Conservation (phyloP, 2,113 vertebrate genomes). For the Pachyramphus minor region DNA sequence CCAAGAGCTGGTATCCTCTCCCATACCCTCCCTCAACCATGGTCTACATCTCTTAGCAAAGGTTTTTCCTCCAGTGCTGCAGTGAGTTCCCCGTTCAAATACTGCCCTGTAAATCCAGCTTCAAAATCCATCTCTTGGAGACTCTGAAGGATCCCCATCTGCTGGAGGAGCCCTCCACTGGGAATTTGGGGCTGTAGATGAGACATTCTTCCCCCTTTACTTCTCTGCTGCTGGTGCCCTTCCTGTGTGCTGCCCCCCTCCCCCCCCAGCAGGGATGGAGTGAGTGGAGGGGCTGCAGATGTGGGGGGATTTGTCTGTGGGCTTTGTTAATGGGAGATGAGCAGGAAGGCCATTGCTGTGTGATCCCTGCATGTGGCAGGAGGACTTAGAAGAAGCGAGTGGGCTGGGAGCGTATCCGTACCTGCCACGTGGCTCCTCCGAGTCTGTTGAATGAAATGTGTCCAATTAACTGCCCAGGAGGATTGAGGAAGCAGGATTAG, state of each 20-base stretch:
- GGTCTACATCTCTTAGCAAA: background rate
- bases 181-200: background rate
- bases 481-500: background rate
- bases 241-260: background rate
- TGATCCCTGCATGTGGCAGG: background rate
- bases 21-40: background rate
- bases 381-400: background rate
- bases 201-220: background rate
- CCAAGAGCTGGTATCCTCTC: background rate
- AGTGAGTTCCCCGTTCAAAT: background rate
- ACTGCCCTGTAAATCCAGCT: background rate
- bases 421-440: background rate
- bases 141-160: fast-evolving
- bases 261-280: background rate
- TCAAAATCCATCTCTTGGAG: background rate
- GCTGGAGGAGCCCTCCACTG: background rate
- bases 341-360: background rate
- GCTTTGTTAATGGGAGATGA: background rate
- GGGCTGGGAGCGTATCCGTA: background rate
- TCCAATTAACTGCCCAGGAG: background rate
- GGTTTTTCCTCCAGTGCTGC: background rate
- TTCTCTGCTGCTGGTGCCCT: background rate
- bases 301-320: background rate
- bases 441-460: background rate
- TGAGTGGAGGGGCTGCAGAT: background rate